A percentile compares a stretch with the other conserved stretches of the same genome.
phyloP scores from a whole-genome alignment of 2,797 vertebrate genomes.

The Phoeniculus purpureus region DNA sequence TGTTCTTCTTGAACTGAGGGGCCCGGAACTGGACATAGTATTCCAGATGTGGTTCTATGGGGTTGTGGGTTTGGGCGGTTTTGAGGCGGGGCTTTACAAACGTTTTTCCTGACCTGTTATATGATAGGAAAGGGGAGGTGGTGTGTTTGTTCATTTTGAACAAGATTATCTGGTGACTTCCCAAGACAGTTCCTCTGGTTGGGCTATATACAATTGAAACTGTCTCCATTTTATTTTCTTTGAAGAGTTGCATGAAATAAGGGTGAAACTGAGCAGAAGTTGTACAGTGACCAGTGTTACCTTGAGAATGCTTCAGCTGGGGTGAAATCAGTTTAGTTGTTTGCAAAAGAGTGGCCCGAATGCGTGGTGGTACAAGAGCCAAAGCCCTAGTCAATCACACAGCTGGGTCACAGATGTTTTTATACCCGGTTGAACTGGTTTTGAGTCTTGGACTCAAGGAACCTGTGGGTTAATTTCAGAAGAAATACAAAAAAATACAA shows the following conservation, averaged over 20 bases:
- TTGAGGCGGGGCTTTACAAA: not conserved
- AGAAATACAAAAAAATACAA: not conserved
- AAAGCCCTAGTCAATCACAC: not conserved
- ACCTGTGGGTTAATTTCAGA: not conserved
- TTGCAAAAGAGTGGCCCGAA: not conserved
- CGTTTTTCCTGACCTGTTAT: not conserved
- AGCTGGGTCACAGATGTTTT: too few species aligned
- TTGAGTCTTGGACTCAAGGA: not conserved
- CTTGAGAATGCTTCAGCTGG: not conserved
- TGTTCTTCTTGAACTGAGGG: too few species aligned
- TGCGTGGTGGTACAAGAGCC: not conserved
- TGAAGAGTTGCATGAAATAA: not conserved
- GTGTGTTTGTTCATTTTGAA: not conserved
- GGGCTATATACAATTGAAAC: not conserved
- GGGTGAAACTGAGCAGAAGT: not conserved
- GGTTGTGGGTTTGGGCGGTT: not conserved
- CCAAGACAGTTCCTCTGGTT: not conserved
- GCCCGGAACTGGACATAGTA: too few species aligned
- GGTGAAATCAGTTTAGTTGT: not conserved
- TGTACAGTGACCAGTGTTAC: not conserved
- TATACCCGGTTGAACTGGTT: not conserved
- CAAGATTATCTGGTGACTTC: not conserved
- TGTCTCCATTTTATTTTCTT: not conserved
- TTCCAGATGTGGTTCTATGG: too few species aligned
- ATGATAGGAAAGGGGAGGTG: not conserved